These are phyloP conservation scores for Palythoa grandis DNA, from an alignment of 92 coral and sea anemone genomes.

Conservation along the genomic window DNA sequence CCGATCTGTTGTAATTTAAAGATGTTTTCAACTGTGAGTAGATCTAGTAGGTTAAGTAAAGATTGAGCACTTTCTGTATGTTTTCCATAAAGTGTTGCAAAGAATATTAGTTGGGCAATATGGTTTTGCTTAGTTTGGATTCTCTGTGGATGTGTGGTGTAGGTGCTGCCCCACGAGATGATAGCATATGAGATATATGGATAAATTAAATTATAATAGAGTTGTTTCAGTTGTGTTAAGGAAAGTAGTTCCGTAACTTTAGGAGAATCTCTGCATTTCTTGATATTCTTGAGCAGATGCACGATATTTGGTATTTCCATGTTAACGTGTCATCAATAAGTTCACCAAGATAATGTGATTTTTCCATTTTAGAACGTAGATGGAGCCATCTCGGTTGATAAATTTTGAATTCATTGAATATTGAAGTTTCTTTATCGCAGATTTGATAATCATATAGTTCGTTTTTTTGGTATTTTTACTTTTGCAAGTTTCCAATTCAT, in stretches of 20 bases:
- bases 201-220: no score
- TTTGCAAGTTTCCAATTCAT: constrained; percentile 15
- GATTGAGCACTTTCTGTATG: no score
- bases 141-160: no score
- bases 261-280: background rate
- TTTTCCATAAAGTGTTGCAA: no score
- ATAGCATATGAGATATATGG: no score
- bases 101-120: no score
- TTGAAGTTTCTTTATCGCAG: constrained; percentile 22
- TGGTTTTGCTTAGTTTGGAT: no score
- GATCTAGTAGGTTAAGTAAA: no score
- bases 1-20: no score
- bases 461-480: constrained; percentile 7
- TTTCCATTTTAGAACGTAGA: background rate
- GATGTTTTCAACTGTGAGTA: no score
- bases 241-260: background rate
- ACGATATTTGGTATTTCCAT: background rate
- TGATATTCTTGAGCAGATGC: background rate
- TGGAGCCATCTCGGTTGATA: background rate
- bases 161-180: no score
- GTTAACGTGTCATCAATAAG: background rate
- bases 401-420: background rate
- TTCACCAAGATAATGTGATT: background rate
- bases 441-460: constrained; percentile 33
- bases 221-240: background rate